Percentiles rank a stretch among this genome's conserved stretches.
phyloP scores from a whole-genome alignment of 2,113 vertebrate species.

The Mormyrus lacerda region DNA sequence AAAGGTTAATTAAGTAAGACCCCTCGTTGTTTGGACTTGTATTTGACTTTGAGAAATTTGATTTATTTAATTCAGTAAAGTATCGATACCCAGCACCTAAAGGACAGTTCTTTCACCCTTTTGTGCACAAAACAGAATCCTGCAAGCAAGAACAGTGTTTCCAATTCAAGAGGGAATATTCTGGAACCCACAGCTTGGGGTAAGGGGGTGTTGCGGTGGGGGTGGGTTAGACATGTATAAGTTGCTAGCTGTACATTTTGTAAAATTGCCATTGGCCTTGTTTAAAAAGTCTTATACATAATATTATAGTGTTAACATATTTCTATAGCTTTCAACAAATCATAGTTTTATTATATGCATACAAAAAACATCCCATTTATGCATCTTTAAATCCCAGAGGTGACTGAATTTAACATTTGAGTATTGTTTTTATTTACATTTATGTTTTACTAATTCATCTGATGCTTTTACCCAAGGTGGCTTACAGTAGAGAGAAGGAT shows the following conservation, averaged over 20 bases:
- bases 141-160: conserved; percentile 50
- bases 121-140: conserved; percentile 17
- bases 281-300: background rate
- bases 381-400: background rate
- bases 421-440: background rate
- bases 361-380: background rate
- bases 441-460: background rate
- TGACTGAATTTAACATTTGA: background rate
- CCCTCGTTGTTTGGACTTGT: background rate
- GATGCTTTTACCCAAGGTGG: background rate
- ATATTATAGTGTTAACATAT: background rate
- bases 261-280: background rate
- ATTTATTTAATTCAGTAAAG: background rate
- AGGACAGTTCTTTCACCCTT: background rate
- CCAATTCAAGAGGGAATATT: conserved; percentile 47
- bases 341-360: background rate
- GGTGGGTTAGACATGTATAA: background rate
- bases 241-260: background rate
- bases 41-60: background rate
- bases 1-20: background rate
- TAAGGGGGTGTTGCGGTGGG: conserved; percentile 35
- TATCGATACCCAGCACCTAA: background rate
- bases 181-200: conserved; percentile 50
- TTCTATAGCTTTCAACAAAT: background rate
- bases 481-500: background rate